Evolutionary conservation across 2,888 invertebrate genomes (phyloP).

Genomic region (Lasiommata megera): DNA sequence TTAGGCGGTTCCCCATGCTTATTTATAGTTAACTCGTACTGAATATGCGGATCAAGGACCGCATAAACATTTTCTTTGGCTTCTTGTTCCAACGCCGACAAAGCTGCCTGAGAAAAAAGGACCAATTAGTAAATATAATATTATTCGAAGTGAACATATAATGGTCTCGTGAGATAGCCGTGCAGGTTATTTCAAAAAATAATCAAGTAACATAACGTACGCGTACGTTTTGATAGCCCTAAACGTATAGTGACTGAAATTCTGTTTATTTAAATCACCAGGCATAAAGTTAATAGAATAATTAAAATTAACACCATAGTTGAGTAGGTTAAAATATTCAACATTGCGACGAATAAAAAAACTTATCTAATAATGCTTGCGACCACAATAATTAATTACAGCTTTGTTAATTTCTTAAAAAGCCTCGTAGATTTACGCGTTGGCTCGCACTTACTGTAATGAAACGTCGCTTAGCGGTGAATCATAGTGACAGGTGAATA

Average conservation of each 20-base stretch:
- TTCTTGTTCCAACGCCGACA: conserved; percentile 75
- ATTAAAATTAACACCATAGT: no score
- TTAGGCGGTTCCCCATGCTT: conserved; percentile 78
- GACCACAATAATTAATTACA: not conserved
- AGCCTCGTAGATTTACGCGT: conserved; percentile 34
- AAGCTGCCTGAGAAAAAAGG: conserved; percentile 61
- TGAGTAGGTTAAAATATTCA: no score
- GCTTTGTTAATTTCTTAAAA: conserved; percentile 36
- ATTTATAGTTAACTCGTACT: conserved; percentile 79
- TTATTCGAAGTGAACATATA: no score
- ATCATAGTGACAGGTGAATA: conserved; percentile 38
- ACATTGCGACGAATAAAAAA: no score
- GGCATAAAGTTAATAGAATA: no score
- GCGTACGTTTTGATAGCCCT: no score
- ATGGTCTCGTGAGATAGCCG: no score
- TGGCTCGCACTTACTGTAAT: conserved; percentile 47
- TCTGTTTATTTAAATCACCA: no score
- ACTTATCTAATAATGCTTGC: not conserved
- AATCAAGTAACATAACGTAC: no score
- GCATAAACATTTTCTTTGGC: conserved; percentile 81
- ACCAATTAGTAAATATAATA: not conserved
- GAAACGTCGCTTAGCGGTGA: conserved; percentile 40
- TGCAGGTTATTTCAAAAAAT: no score
- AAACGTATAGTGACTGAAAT: no score
- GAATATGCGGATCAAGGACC: conserved; percentile 78